phyloP scores from a whole-genome alignment of 2,797 vertebrate species.

The Danio kyathit region DNA sequence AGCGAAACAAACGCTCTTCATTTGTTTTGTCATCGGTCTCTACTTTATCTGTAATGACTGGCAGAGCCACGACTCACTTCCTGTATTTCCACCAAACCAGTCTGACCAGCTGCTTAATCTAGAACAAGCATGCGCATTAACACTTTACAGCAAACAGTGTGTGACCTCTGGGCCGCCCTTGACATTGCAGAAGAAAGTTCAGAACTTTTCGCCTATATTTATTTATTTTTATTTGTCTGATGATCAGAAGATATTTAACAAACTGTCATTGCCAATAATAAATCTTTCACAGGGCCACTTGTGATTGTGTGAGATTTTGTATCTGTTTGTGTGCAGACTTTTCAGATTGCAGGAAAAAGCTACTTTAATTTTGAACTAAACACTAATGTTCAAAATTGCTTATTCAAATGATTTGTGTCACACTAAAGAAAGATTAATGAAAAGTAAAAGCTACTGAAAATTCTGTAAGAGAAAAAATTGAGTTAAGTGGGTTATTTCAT shows the following conservation, averaged over 20 bases:
- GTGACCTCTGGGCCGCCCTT: slow-evolving; percentile 29
- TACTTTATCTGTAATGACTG: slow-evolving; percentile 63
- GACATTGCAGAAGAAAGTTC: slow-evolving; percentile 6
- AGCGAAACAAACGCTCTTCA: background rate
- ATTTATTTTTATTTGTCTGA: background rate
- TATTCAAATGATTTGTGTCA: no score
- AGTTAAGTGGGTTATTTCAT: no score
- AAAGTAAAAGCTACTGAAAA: no score
- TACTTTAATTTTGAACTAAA: no score
- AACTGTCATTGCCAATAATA: background rate
- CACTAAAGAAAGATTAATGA: no score
- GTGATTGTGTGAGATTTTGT: background rate
- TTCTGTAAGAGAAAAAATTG: no score
- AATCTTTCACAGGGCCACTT: background rate
- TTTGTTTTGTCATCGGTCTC: slow-evolving; percentile 45
- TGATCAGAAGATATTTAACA: slow-evolving; percentile 5
- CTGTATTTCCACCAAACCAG: slow-evolving; percentile 71
- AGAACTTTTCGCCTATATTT: background rate
- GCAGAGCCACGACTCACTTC: slow-evolving; percentile 57
- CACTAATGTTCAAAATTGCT: no score
- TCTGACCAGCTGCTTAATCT: slow-evolving; percentile 58
- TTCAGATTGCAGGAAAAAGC: background rate
- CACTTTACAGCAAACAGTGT: slow-evolving; percentile 7
- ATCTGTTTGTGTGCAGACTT: background rate
- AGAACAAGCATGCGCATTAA: slow-evolving; percentile 1